Evolutionary conservation across 2,797 vertebrate genomes (phyloP), one percentile per base, ranked within the genome.

Genomic region (Poeciliopsis infans): DNA sequence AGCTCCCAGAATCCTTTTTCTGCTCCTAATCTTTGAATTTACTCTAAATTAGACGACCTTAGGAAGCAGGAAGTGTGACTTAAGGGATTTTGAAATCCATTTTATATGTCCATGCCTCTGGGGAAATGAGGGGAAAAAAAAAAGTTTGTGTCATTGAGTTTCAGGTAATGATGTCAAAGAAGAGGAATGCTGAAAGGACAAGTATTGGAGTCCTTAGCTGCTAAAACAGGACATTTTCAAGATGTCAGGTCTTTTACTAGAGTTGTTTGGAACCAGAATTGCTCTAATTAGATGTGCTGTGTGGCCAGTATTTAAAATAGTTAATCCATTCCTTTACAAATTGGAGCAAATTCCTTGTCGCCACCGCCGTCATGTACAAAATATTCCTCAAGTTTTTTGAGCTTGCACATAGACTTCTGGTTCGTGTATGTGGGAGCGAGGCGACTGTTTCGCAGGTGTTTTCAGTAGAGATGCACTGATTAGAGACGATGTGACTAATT

Each of bases 111-210:
- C 75, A 77, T 76, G 31, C 18, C 61, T 66, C 33, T 66, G 61
- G 81, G 72, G 31, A 25, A 23, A 7, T 53, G 20, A 53, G 7
- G 51, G 49, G 7, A n/a, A n/a, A 55, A 55, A 47, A 80, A 83
- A 53, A 81, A 15, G 57, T 79, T n/a, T 45, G 68, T 85, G 89
- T 88, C 87, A 76, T 76, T 75, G 71, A 47, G 88, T 93, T 91
- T 93, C 90, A 92, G 87, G 81, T 90, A 72, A 88, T 94, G 89
- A 93, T 90, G 90, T 94, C 90, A 92, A 86, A 79, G 84, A 85
- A 76, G 73, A 83, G 92, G 93, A 94, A 95, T 94, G 92, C 80
- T 82, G 85, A 51, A 78, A 81, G 77, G 83, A 90, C 91, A 85
- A 89, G 88, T 93, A 89, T 71, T 20, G 18, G 59, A 31, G 41